phyloP scores from a whole-genome alignment of 2,888 invertebrate genomes.

The Callyntrura guangdongensis region DNA sequence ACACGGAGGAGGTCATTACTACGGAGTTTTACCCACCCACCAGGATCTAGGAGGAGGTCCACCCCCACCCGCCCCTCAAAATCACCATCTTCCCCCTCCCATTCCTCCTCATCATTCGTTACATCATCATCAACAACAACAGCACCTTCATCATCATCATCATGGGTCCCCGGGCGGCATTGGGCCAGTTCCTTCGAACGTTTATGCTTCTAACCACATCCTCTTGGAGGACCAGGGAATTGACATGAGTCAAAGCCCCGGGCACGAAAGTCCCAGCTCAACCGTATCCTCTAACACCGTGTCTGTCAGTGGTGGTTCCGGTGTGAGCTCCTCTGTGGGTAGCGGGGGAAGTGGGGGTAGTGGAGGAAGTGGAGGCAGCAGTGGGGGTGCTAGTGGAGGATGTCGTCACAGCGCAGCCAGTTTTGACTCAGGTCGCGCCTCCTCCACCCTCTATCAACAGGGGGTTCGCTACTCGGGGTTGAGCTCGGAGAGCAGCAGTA shows the following conservation, averaged over 20 bases:
- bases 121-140: background rate
- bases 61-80: conserved; percentile 4
- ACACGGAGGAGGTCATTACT: conserved; percentile 56
- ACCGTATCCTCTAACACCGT: conserved; percentile 91
- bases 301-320: conserved; percentile 89
- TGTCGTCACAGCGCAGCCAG: conserved; percentile 96
- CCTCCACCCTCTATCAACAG: conserved; percentile 87
- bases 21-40: background rate
- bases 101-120: no score
- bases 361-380: conserved; percentile 72
- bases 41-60: background rate
- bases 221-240: conserved; percentile 95
- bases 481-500: conserved; percentile 86
- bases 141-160: conserved; percentile 32
- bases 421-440: conserved; percentile 96
- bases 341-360: conserved; percentile 82
- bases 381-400: conserved; percentile 86
- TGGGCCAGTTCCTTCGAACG: background rate
- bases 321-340: conserved; percentile 85
- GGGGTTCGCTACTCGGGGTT: conserved; percentile 83
- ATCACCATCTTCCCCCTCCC: background rate
- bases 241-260: conserved; percentile 96
- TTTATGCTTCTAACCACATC: conserved; percentile 87
- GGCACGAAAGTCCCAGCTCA: conserved; percentile 95
- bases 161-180: conserved; percentile 11